These are phyloP conservation scores for Pholis gunnellus DNA, from an alignment of 2,113 vertebrate genomes.

Conservation along the genomic window DNA sequence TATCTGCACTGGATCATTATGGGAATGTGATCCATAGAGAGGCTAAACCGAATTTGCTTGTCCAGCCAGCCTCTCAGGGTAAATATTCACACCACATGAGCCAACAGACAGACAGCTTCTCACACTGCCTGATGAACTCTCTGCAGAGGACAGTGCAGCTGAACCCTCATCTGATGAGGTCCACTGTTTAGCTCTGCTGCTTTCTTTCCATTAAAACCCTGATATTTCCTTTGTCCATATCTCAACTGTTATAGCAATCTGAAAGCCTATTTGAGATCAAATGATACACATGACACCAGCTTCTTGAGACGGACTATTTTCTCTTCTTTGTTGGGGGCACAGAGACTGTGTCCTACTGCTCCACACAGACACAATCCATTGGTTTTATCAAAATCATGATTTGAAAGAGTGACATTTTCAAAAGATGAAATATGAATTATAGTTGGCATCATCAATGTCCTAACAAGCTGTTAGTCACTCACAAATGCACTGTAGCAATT, in stretches of 20 bases:
- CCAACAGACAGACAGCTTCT: not conserved
- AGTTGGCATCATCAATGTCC: not conserved
- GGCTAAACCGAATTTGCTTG: slow-evolving; percentile 2
- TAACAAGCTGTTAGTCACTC: not conserved
- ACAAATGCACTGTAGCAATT: not conserved
- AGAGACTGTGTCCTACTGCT: not conserved
- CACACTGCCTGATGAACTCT: not conserved
- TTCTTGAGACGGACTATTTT: not conserved
- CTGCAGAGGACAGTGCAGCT: not conserved
- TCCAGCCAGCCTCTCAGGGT: slow-evolving; percentile 5
- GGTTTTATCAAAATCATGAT: not conserved
- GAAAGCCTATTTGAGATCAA: not conserved
- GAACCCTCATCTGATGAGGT: not conserved
- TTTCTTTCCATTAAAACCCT: not conserved
- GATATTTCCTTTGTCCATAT: not conserved
- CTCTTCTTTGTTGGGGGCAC: not conserved
- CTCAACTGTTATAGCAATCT: not conserved
- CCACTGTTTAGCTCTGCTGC: slow-evolving; percentile 5
- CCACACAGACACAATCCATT: not conserved
- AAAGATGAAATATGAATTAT: not conserved
- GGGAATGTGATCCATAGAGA: no score
- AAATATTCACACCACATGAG: slow-evolving; percentile 28
- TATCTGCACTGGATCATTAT: not conserved
- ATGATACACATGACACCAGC: not conserved
- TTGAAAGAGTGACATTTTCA: not conserved